Conservation (phyloP, 2,797 vertebrate genomes). For the Myotis pilosus region DNA sequence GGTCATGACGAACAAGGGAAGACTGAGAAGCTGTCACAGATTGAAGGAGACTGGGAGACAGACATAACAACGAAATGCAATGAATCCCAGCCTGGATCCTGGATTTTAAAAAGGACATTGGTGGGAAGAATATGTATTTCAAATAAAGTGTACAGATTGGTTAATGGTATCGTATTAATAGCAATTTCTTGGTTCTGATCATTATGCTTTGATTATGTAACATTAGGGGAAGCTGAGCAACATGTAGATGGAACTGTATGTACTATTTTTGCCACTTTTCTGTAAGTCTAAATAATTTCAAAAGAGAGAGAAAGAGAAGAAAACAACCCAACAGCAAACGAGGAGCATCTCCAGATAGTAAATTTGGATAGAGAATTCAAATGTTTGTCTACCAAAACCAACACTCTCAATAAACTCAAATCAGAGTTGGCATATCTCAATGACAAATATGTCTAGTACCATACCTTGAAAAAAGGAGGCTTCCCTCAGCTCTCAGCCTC, state of each 20-base stretch:
- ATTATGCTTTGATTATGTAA: neutral
- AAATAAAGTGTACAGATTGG: conserved; percentile 10
- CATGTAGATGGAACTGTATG: neutral
- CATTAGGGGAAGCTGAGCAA: neutral
- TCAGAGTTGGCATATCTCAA: conserved; percentile 10
- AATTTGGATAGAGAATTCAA: neutral
- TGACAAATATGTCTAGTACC: conserved; percentile 20
- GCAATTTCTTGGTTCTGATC: neutral
- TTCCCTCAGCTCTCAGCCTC: neutral
- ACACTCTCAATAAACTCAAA: conserved; percentile 9
- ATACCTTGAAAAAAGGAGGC: neutral
- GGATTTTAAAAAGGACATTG: neutral
- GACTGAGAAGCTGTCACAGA: neutral
- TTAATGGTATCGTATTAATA: neutral
- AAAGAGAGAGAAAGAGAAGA: neutral
- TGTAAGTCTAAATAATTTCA: conserved; percentile 32
- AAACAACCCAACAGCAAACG: neutral
- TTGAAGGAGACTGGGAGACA: neutral
- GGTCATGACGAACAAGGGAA: conserved; percentile 23
- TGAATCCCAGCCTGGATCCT: neutral
- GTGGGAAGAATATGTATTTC: conserved; percentile 1
- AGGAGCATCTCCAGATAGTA: neutral
- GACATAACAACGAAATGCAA: conserved; percentile 14
- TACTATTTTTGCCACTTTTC: neutral
- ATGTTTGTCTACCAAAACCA: neutral